These are phyloP conservation scores for Tortricodes alternella DNA, from an alignment of 2,888 invertebrate species.

Conservation along the genomic window DNA sequence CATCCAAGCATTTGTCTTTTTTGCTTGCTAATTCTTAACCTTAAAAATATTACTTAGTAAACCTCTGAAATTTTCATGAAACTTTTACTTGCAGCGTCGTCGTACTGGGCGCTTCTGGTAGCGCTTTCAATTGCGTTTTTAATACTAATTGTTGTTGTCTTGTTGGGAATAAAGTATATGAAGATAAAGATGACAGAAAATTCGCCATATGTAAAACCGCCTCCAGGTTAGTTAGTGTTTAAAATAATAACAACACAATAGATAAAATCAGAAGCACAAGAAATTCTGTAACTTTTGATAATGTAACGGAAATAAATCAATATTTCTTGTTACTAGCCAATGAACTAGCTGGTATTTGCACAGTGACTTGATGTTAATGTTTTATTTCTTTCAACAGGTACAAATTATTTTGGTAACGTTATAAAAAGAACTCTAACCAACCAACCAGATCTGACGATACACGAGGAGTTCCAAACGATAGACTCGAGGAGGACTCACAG, in stretches of 20 bases:
- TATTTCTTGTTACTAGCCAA: too few species aligned
- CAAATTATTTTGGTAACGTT: slow-evolving; percentile 91
- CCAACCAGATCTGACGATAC: slow-evolving; percentile 91
- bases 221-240: slow-evolving; percentile 56
- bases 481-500: slow-evolving; percentile 83
- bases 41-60: too few species aligned
- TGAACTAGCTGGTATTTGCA: background rate
- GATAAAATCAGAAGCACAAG: too few species aligned
- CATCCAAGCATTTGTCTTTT: too few species aligned
- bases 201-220: slow-evolving; percentile 72
- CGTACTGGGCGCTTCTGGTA: slow-evolving; percentile 70
- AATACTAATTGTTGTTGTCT: slow-evolving; percentile 69
- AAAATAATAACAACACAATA: background rate
- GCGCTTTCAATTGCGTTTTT: slow-evolving; percentile 70
- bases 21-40: too few species aligned
- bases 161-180: slow-evolving; percentile 74
- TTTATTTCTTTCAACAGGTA: slow-evolving; percentile 45
- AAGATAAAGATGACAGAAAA: slow-evolving; percentile 70
- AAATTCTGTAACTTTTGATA: too few species aligned
- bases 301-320: too few species aligned
- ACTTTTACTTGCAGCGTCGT: slow-evolving; percentile 69
- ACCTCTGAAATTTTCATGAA: too few species aligned
- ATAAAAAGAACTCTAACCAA: slow-evolving; percentile 91
- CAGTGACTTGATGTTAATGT: background rate
- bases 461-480: slow-evolving; percentile 88